Conservation (phyloP, 1,140 invertebrate genomes). For the Nixonia krombeini region DNA sequence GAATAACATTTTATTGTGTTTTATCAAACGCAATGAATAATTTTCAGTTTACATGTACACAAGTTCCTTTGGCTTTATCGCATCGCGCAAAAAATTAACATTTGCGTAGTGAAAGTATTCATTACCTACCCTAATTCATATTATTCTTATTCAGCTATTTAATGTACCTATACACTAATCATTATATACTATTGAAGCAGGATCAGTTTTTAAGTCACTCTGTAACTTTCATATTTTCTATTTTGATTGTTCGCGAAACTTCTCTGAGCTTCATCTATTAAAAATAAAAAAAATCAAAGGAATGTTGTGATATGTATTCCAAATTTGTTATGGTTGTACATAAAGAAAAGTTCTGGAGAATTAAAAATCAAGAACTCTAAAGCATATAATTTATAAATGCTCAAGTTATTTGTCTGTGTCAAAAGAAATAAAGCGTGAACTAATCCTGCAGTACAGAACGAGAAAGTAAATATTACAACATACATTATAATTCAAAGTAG, state of each 20-base stretch:
- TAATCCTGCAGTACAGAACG: conserved; percentile 6
- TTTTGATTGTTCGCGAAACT: conserved; percentile 28
- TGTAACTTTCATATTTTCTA: conserved; percentile 21
- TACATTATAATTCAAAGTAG: too few species aligned
- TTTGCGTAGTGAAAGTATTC: conserved; percentile 27
- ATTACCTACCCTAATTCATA: conserved; percentile 26
- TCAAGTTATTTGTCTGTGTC: too few species aligned
- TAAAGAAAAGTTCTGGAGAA: too few species aligned
- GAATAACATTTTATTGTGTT: conserved; percentile 47
- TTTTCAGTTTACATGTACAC: conserved; percentile 20
- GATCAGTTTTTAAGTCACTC: conserved; percentile 33
- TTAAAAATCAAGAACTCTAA: too few species aligned
- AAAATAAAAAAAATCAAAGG: conserved; percentile 16
- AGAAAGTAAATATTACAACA: neutral
- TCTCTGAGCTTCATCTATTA: neutral
- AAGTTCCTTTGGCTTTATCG: conserved; percentile 50
- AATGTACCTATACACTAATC: conserved; percentile 33
- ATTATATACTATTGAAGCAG: conserved; percentile 37
- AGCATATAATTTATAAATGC: too few species aligned
- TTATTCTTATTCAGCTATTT: conserved; percentile 35
- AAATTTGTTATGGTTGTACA: neutral
- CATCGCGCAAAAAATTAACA: conserved; percentile 34
- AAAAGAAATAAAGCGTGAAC: too few species aligned
- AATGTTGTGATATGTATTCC: conserved; percentile 40
- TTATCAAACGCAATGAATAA: conserved; percentile 51